Conservation (phyloP, 2,888 invertebrate genomes). For the Chironomus tentans region DNA sequence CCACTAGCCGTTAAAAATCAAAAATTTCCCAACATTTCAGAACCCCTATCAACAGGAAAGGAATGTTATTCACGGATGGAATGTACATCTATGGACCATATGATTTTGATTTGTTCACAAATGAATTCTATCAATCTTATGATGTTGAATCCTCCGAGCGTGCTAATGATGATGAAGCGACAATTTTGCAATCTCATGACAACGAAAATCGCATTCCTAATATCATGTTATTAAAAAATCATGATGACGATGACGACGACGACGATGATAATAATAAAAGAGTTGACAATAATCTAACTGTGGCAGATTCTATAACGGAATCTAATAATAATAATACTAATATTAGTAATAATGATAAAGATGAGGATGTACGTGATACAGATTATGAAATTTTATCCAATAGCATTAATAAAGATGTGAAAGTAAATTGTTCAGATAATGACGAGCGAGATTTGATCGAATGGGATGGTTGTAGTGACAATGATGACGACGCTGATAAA, state of each 20-base stretch:
- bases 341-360: not conserved
- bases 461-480: not conserved
- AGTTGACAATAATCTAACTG: not conserved
- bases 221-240: slow-evolving; percentile 25
- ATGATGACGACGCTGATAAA: not conserved
- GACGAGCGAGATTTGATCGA: slow-evolving; percentile 6
- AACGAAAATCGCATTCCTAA: not conserved
- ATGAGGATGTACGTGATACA: slow-evolving; percentile 7
- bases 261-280: not conserved
- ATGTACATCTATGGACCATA: slow-evolving; percentile 1
- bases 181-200: not conserved
- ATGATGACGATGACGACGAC: slow-evolving; percentile 22
- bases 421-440: slow-evolving; percentile 6
- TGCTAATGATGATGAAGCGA: not conserved
- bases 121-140: slow-evolving; percentile 9
- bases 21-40: too few species aligned
- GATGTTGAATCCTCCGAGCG: not conserved
- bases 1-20: too few species aligned
- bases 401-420: not conserved
- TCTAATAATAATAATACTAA: not conserved
- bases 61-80: slow-evolving; percentile 1
- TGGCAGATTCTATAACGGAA: too few species aligned
- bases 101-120: slow-evolving; percentile 15
- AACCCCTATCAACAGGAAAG: not conserved
- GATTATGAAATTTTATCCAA: not conserved